Percentiles rank a stretch among this genome's conserved stretches.
These are phyloP conservation scores for Cordilura impudica DNA, from an alignment of 2,888 invertebrate genomes.

Conservation along the genomic window DNA sequence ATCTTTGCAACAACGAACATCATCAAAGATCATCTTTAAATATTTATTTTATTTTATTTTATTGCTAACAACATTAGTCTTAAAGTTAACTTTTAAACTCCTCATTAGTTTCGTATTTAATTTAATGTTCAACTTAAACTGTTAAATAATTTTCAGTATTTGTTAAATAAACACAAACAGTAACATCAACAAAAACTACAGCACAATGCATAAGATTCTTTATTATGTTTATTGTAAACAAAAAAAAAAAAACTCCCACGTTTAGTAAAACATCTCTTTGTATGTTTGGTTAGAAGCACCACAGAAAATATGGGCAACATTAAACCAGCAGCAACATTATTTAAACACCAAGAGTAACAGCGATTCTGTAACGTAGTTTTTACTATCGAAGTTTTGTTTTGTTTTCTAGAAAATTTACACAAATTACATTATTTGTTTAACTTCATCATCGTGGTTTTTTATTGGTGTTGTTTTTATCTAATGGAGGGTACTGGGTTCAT, in stretches of 20 bases:
- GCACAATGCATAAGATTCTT: not conserved
- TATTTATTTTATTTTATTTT: no score
- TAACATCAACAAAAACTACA: no score
- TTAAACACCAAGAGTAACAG: not conserved
- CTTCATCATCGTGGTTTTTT: constrained; percentile 32
- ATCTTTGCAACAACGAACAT: not conserved
- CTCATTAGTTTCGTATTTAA: constrained; percentile 37
- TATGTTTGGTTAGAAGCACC: constrained; percentile 8
- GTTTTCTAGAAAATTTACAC: constrained; percentile 20
- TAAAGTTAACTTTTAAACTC: constrained; percentile 8
- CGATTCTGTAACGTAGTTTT: not conserved
- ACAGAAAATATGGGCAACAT: no score
- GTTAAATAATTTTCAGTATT: constrained; percentile 48
- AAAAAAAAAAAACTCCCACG: constrained; percentile 51
- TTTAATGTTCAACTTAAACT: constrained; percentile 40
- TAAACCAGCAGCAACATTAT: no score
- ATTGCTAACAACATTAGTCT: constrained; percentile 6
- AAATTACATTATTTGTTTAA: constrained; percentile 44
- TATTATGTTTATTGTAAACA: no score
- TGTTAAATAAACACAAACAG: constrained; percentile 2
- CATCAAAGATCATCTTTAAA: not conserved
- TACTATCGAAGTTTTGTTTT: no score
- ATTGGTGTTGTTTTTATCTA: constrained; percentile 24
- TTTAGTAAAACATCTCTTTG: constrained; percentile 23
- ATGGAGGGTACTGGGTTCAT: not conserved